Percentiles rank a stretch among this genome's conserved stretches.
phyloP scores from a whole-genome alignment of 2,888 invertebrate genomes.

The Tetheella fluctuosa region DNA sequence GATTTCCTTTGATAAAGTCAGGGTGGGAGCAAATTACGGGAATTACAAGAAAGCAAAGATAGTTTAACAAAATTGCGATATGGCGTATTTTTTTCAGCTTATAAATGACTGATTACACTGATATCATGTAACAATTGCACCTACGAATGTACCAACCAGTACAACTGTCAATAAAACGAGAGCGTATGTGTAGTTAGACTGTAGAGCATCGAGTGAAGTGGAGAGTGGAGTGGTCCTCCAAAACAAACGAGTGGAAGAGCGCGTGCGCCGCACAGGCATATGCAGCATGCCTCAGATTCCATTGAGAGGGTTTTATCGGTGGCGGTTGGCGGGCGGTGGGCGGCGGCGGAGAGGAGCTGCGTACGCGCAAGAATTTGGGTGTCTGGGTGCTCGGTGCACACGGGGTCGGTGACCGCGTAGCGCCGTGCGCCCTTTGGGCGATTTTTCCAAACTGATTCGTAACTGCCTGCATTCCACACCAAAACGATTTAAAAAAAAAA shows the following conservation, averaged over 20 bases:
- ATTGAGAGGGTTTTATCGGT: slow-evolving; percentile 58
- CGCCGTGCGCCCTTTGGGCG: slow-evolving; percentile 58
- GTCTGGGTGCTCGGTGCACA: slow-evolving; percentile 55
- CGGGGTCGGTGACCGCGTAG: slow-evolving; percentile 60
- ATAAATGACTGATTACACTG: background rate
- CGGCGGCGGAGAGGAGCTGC: slow-evolving; percentile 53
- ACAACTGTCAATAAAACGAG: too few relatives aligned
- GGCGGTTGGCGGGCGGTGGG: slow-evolving; percentile 34
- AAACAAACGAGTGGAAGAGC: slow-evolving; percentile 45
- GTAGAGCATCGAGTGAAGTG: slow-evolving; percentile 27
- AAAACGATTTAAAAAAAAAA: background rate
- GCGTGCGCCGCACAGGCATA: slow-evolving; percentile 46
- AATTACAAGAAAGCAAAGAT: too few relatives aligned
- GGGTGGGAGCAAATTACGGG: too few relatives aligned
- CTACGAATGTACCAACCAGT: background rate
- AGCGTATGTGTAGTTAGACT: slow-evolving; percentile 18
- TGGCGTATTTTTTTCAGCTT: background rate
- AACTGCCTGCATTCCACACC: slow-evolving; percentile 24
- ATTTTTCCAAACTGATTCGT: slow-evolving; percentile 55
- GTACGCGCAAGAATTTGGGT: slow-evolving; percentile 77
- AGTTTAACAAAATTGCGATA: too few relatives aligned
- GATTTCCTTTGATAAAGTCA: too few relatives aligned
- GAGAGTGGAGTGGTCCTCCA: slow-evolving; percentile 35
- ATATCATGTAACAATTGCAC: background rate
- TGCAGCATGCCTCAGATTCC: slow-evolving; percentile 62